Evolutionary conservation across 2,888 invertebrate species (phyloP), one percentile per base, ranked within the genome.

Genomic region (Alsophila aescularia): DNA sequence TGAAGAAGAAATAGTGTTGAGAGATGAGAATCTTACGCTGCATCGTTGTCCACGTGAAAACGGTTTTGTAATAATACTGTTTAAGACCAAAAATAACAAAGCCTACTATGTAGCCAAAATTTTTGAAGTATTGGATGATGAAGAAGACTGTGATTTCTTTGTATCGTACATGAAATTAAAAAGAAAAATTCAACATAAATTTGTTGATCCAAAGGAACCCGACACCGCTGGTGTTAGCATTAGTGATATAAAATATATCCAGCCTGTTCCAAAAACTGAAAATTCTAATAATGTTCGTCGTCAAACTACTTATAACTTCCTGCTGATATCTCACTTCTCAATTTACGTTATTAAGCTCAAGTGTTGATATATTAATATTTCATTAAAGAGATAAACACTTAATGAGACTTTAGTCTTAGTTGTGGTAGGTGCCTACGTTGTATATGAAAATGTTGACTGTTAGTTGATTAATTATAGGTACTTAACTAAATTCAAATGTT

Each of bases 111-210:
- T n/a, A n/a, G 24, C 13, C 21, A 18, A 50, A 40, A 34, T 50
- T 13, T 24, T 41, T 14, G 41, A 50, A 34, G 24, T 41, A 21
- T 21, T 34, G 27, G 34, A 50, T 24, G 49, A 49, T 40, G 35
- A 50, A 40, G 21, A 32, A 31, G 49, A 50, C 21, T 34, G 34
- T 50, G 41, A 50, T 35, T 41, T 34, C 15, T 49, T 34, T 41
- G 49, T 35, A 32, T 49, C 41, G 8, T 50, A 50, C 21, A 15
- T 41, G 21, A 50, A 50, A 50, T 41, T 34, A 34, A 50, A 50
- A 50, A 42, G 34, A 41, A 42, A 35, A 41, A n/a, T 41, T 42
- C 16, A 14, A 24, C 35, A 27, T 18, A 42, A 24, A 42, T 27
- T 50, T 42, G 37, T 18, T n/a, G 37, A 37, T 1, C 18, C 18